A percentile compares a stretch with the other conserved stretches of the same genome.
These are phyloP conservation scores for Geococcyx californianus DNA, from an alignment of 2,113 vertebrate species.

Conservation along the genomic window DNA sequence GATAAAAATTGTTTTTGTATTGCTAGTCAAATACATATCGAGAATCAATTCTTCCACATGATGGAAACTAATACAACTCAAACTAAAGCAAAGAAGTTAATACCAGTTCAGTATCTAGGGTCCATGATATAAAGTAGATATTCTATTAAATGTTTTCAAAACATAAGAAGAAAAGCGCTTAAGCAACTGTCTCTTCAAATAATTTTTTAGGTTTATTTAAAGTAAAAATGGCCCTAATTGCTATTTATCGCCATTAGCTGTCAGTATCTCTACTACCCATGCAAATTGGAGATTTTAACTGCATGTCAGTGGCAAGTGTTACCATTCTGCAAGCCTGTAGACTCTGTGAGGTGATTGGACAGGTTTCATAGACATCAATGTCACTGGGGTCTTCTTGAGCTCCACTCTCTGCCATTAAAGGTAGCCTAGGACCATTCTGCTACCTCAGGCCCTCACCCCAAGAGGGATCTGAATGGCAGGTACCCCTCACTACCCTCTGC, in stretches of 20 bases:
- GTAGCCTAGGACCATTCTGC: too few relatives aligned
- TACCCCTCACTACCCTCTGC: neutral
- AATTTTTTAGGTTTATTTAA: neutral
- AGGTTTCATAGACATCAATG: neutral
- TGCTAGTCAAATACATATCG: neutral
- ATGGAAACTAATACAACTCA: neutral
- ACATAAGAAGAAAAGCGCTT: neutral
- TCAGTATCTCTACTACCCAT: too few relatives aligned
- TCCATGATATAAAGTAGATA: neutral
- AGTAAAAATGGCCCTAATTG: neutral
- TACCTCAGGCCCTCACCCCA: neutral
- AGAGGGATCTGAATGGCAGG: neutral
- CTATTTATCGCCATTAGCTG: too few relatives aligned
- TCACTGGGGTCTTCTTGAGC: neutral
- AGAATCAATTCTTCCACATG: neutral
- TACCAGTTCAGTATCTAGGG: neutral
- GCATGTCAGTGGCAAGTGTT: neutral
- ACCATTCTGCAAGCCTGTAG: neutral
- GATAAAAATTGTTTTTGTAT: neutral
- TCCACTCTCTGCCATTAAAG: neutral
- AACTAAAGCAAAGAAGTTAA: neutral
- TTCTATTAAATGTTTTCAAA: neutral
- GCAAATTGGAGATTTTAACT: too few relatives aligned
- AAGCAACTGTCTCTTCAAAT: neutral
- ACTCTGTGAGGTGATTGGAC: accelerated